Evolutionary conservation across 2,797 vertebrate genomes (phyloP), one percentile per base, ranked within the genome.

Genomic region (Miichthys miiuy): DNA sequence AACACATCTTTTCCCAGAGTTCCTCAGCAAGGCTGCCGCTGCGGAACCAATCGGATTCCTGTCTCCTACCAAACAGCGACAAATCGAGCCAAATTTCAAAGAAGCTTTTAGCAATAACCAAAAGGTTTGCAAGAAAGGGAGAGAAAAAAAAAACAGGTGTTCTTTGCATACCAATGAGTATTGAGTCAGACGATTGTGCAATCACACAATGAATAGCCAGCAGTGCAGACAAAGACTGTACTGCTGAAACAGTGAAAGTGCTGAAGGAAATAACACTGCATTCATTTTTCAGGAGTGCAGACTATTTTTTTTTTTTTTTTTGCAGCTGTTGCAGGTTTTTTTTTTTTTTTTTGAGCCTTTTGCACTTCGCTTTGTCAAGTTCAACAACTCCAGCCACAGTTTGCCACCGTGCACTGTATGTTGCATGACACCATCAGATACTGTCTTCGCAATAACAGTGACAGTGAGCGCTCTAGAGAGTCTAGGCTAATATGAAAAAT

Each of bases 51-150:
- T 86, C 21, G 12, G 72, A 75, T 83, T 75, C 64, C 74, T 70
- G 83, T 79, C 68, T 84, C 65, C 51, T 4, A 68, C 83, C 70
- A 67, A 83, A 77, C 67, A 44, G 61, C 67, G 7, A 62, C 51
- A 73, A 68, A 58, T 62, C 3, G 3, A 79, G 81, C 80, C 87
- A 89, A 74, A 89, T 73, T 84, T 77, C 60, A 73, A 79, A 87
- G 62, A 71, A 72, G 71, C 77, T 74, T 81, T 77, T 56, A 67
- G 77, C 79, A 82, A 44, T 60, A 67, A 82, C 52, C 65, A 77
- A 84, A 84, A 80, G 57, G 23, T 80, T 83, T 75, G 44, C 48
- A 46, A 58, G 34, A 42, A 50, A 13, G 38, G 42, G 21, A 18
- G n/a, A n/a, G n/a, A n/a, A 20, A 25, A 47, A 57, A 14, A 38